Evolutionary conservation across 30 jellyfish, hydroid and myxozoan genomes (phyloP).

Genomic region (Clytia hemisphaerica): DNA sequence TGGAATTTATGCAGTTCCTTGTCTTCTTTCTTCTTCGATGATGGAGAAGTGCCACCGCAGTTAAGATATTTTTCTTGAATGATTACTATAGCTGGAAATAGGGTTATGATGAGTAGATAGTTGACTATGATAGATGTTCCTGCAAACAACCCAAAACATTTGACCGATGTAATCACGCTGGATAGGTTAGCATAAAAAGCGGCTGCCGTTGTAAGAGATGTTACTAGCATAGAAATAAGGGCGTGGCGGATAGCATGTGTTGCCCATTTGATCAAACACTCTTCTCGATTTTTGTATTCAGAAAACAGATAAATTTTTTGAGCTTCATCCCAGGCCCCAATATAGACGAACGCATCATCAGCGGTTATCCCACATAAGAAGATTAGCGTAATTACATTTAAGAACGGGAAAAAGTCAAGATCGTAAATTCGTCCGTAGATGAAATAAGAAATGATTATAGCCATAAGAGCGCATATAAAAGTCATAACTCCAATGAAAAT

Average conservation of each 20-base stretch:
- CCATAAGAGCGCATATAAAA: constrained; percentile 34
- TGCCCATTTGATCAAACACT: constrained; percentile 44
- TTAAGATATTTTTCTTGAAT: constrained; percentile 33
- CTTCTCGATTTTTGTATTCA: neutral
- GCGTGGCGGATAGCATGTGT: constrained; percentile 63
- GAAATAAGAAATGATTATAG: constrained; percentile 66
- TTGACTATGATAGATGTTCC: constrained; percentile 65
- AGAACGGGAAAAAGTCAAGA: constrained; percentile 61
- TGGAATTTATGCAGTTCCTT: neutral
- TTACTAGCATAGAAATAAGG: constrained; percentile 74
- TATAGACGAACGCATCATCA: constrained; percentile 68
- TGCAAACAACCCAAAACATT: constrained; percentile 68
- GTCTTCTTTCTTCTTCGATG: neutral
- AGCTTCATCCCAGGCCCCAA: constrained; percentile 66
- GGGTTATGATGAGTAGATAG: constrained; percentile 62
- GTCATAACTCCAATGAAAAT: constrained; percentile 68
- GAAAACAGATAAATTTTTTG: neutral
- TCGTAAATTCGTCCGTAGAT: constrained; percentile 48
- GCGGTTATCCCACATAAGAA: constrained; percentile 80
- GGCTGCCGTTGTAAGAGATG: constrained; percentile 79
- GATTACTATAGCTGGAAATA: constrained; percentile 59
- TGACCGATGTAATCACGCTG: constrained; percentile 49
- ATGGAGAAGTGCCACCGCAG: neutral
- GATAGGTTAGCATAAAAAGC: constrained; percentile 77
- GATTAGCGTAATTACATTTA: constrained; percentile 57